Evolutionary conservation across 2,113 vertebrate genomes (phyloP).

Genomic region (Campylomormyrus tamandua): DNA sequence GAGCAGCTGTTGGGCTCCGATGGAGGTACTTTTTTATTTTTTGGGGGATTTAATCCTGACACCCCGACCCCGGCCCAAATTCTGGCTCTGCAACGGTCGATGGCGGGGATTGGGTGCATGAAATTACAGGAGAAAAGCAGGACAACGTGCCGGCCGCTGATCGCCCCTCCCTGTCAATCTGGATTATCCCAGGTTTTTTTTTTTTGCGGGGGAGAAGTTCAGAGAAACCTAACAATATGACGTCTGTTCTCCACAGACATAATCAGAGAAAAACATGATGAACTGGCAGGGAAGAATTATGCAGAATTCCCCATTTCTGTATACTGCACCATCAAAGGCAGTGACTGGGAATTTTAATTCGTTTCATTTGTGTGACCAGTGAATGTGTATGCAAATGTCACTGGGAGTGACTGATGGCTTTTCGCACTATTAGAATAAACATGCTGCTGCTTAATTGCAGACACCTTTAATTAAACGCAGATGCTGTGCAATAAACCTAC

Average conservation of each 20-base stretch:
- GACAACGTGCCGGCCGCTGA: slow-evolving; percentile 29
- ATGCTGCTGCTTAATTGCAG: neutral
- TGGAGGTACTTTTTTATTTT: slow-evolving; percentile 32
- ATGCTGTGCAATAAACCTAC: neutral
- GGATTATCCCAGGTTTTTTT: slow-evolving; percentile 17
- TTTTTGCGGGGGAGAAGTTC: slow-evolving; percentile 14
- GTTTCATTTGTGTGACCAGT: neutral
- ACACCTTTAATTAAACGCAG: neutral
- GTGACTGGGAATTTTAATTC: neutral
- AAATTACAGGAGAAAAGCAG: slow-evolving; percentile 35
- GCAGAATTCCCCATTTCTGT: neutral
- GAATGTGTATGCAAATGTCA: neutral
- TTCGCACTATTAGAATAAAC: neutral
- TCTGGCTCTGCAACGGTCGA: slow-evolving; percentile 31
- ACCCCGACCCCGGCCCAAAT: slow-evolving; percentile 42
- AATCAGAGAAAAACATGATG: neutral
- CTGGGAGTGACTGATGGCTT: neutral
- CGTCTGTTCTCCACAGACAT: neutral
- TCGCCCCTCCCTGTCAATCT: slow-evolving; percentile 19
- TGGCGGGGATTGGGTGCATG: slow-evolving; percentile 29
- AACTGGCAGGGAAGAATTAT: neutral
- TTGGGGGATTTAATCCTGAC: slow-evolving; percentile 43
- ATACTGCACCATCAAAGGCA: neutral
- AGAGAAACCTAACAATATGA: neutral
- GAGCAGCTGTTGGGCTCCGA: slow-evolving; percentile 58